A percentile compares a stretch with the other conserved stretches of the same genome.
Conservation (phyloP, 2,113 vertebrate genomes). For the Aspiorhynchus laticeps region DNA sequence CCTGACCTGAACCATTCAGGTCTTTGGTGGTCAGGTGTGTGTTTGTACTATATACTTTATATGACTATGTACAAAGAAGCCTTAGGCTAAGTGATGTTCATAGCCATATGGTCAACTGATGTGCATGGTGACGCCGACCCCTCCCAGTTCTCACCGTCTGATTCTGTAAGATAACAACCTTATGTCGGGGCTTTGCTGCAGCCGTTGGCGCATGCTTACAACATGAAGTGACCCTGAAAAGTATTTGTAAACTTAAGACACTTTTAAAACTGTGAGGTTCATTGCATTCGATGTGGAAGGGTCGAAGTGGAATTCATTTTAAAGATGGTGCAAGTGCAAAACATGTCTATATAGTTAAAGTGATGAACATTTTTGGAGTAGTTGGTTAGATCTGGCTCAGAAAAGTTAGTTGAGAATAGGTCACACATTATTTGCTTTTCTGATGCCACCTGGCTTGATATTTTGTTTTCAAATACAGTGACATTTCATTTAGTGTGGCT, state of each 20-base stretch:
- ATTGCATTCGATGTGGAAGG: neutral
- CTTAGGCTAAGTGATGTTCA: neutral
- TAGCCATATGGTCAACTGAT: neutral
- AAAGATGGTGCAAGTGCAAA: neutral
- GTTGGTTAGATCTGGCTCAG: neutral
- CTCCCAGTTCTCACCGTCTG: neutral
- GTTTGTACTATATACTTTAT: constrained; percentile 7
- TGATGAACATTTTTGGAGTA: neutral
- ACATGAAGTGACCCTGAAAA: neutral
- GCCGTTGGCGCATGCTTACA: neutral
- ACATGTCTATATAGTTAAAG: neutral
- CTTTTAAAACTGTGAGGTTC: neutral
- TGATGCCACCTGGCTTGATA: neutral
- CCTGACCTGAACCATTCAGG: constrained; percentile 6
- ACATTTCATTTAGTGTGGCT: neutral
- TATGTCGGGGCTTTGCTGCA: neutral
- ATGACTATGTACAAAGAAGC: neutral
- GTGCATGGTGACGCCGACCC: neutral
- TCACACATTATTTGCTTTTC: neutral
- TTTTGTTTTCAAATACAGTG: neutral
- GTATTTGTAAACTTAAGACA: neutral
- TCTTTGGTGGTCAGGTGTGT: neutral
- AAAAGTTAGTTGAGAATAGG: neutral
- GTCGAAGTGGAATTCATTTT: neutral
- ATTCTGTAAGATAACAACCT: neutral